Conservation (phyloP, 1,140 invertebrate genomes). For the Coptotermes formosanus region DNA sequence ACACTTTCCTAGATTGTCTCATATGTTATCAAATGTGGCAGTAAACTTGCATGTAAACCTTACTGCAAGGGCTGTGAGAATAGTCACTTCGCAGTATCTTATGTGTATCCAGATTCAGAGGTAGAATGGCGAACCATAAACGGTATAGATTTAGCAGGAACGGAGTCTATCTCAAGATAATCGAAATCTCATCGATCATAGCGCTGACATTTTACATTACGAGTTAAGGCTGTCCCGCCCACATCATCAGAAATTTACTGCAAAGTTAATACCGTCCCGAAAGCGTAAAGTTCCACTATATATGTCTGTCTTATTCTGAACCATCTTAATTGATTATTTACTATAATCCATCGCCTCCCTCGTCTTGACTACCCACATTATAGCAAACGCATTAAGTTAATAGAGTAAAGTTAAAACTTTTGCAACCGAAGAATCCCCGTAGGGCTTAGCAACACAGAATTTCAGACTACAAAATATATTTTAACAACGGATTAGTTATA, state of each 20-base stretch:
- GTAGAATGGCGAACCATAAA: neutral
- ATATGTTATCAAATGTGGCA: no score
- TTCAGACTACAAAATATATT: no score
- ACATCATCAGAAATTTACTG: constrained; percentile 12
- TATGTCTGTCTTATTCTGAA: neutral
- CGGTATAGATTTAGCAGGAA: neutral
- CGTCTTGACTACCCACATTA: neutral
- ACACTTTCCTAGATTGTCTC: no score
- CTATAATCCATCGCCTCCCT: neutral
- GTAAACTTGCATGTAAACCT: no score
- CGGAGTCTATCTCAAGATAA: neutral
- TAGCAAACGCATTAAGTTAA: no score
- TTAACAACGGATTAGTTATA: no score
- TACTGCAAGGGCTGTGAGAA: no score
- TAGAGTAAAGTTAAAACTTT: no score
- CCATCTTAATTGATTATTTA: neutral
- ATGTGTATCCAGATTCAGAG: neutral
- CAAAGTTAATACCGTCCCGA: neutral
- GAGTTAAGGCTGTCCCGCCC: neutral
- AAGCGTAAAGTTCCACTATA: neutral
- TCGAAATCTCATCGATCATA: neutral
- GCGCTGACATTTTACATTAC: constrained; percentile 15
- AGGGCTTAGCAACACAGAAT: no score
- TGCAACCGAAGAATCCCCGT: no score
- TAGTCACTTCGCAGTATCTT: neutral